A percentile compares a stretch with the other conserved stretches of the same genome.
These are phyloP conservation scores for Natrix natrix DNA, from an alignment of 2,797 vertebrate genomes.

Conservation along the genomic window DNA sequence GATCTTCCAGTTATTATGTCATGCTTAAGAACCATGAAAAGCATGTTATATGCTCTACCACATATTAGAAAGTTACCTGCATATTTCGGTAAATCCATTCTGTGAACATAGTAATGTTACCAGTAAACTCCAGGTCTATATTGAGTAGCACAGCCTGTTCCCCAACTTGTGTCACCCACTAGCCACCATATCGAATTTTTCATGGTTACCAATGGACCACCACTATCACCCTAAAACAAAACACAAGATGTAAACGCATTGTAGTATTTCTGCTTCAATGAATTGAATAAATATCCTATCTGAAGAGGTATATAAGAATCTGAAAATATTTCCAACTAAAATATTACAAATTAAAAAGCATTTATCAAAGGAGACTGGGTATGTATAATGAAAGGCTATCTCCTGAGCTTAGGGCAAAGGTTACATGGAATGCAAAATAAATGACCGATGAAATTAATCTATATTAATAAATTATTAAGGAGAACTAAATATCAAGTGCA, in stretches of 20 bases:
- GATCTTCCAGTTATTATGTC: neutral
- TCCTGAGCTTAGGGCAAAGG: neutral
- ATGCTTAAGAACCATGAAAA: neutral
- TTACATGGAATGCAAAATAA: neutral
- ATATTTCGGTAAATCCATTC: constrained; percentile 85
- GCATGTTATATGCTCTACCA: neutral
- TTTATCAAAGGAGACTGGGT: neutral
- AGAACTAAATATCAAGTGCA: neutral
- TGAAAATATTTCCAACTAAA: neutral
- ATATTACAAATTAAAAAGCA: neutral
- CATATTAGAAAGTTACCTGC: constrained; percentile 70
- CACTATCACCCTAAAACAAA: constrained; percentile 77
- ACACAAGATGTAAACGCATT: neutral
- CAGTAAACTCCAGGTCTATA: constrained; percentile 80
- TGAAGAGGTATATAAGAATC: neutral
- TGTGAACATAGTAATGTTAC: constrained; percentile 76
- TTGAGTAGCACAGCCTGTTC: constrained; percentile 69
- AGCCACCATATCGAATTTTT: constrained; percentile 81
- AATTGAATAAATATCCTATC: neutral
- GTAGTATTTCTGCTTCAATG: neutral
- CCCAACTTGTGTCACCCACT: constrained; percentile 81
- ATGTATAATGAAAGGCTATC: neutral
- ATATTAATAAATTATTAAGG: neutral
- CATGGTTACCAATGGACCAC: constrained; percentile 79
- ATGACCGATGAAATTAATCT: neutral